Conservation (phyloP, 2,888 invertebrate species). For the Actias luna region DNA sequence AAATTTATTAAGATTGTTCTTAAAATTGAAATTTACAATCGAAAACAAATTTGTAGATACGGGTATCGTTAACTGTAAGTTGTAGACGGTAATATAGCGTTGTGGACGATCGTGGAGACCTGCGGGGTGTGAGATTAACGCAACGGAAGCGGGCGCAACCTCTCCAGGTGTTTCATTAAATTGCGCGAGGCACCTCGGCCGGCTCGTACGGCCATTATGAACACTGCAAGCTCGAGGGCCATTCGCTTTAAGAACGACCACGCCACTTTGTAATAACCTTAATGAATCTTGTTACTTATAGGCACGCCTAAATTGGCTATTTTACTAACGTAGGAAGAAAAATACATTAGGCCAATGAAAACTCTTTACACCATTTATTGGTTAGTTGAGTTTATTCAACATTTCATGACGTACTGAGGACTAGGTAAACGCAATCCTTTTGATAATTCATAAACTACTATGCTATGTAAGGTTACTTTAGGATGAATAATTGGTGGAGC, state of each 20-base stretch:
- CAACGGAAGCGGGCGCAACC: constrained; percentile 74
- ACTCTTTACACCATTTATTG: constrained; percentile 35
- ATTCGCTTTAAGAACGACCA: constrained; percentile 80
- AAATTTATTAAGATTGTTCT: neutral
- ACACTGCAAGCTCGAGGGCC: constrained; percentile 78
- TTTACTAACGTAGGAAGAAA: constrained; percentile 63
- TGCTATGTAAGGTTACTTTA: neutral
- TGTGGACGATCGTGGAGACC: constrained; percentile 31
- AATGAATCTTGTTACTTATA: constrained; percentile 82
- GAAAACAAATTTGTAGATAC: constrained; percentile 2
- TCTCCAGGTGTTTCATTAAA: constrained; percentile 82
- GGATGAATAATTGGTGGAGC: neutral
- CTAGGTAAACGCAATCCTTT: neutral
- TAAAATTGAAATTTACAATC: neutral
- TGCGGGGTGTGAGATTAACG: constrained; percentile 69
- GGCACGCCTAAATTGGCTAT: constrained; percentile 78
- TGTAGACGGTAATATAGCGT: constrained; percentile 7
- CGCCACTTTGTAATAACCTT: constrained; percentile 80
- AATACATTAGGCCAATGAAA: constrained; percentile 62
- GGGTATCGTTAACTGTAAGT: constrained; percentile 5
- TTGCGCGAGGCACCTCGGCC: constrained; percentile 73
- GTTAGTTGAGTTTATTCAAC: neutral
- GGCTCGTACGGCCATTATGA: constrained; percentile 77
- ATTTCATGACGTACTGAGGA: constrained; percentile 1
- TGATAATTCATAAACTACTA: neutral